phyloP scores from a whole-genome alignment of 2,888 invertebrate genomes.

The Julus scanicus region DNA sequence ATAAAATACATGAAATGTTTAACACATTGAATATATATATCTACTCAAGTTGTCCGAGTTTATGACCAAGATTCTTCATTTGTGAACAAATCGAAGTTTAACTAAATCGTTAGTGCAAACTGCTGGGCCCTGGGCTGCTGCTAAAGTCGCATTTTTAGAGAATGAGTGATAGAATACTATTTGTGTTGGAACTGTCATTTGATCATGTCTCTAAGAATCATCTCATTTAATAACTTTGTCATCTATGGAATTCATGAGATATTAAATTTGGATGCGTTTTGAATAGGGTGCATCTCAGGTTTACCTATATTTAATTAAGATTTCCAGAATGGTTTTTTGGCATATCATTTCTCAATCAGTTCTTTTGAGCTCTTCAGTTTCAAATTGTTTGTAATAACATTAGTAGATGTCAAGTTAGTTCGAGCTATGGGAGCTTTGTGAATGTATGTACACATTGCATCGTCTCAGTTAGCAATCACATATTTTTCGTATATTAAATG shows the following conservation, averaged over 20 bases:
- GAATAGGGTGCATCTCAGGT: not conserved
- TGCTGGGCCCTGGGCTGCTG: not conserved
- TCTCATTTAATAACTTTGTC: not conserved
- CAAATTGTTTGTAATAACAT: not conserved
- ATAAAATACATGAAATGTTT: not conserved
- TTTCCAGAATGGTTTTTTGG: not conserved
- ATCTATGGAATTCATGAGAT: not conserved
- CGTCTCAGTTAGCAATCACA: not conserved
- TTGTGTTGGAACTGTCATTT: not conserved
- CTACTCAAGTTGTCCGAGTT: not conserved
- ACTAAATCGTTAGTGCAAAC: not conserved
- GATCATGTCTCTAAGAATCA: not conserved
- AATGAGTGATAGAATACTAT: not conserved
- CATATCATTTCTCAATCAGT: not conserved
- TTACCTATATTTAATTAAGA: not conserved
- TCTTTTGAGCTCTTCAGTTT: not conserved
- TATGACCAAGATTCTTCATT: not conserved
- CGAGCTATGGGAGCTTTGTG: not conserved
- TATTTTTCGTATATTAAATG: too few relatives aligned
- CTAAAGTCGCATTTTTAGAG: not conserved
- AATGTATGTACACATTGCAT: not conserved
- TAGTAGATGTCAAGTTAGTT: not conserved
- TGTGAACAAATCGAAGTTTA: not conserved
- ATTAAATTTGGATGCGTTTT: not conserved
- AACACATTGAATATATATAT: not conserved